These are phyloP conservation scores for Pseudorasbora parva DNA, from an alignment of 2,113 vertebrate species.

Conservation along the genomic window DNA sequence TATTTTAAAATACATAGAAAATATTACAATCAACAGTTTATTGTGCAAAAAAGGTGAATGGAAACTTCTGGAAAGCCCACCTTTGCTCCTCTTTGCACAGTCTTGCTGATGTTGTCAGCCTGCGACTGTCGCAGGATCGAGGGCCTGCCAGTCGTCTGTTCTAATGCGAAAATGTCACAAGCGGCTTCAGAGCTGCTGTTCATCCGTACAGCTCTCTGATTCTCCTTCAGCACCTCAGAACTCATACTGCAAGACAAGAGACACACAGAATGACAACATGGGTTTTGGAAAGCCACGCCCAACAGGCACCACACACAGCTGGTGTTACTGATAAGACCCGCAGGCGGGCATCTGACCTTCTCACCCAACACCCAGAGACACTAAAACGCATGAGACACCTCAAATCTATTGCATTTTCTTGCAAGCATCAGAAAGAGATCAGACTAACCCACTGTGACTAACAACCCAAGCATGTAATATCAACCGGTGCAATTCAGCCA, in stretches of 20 bases:
- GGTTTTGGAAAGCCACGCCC: slow-evolving; percentile 21
- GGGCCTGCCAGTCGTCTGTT: slow-evolving; percentile 80
- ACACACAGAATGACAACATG: slow-evolving; percentile 37
- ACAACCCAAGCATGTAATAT: slow-evolving; percentile 1
- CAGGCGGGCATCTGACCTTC: background rate
- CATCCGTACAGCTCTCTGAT: slow-evolving; percentile 64
- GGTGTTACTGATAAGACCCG: slow-evolving; percentile 67
- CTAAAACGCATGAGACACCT: background rate
- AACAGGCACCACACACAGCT: slow-evolving; percentile 51
- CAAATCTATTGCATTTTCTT: background rate
- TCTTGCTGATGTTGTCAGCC: slow-evolving; percentile 86
- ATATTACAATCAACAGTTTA: background rate
- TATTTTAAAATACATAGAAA: background rate
- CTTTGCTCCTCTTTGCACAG: slow-evolving; percentile 77
- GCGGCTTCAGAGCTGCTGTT: slow-evolving; percentile 65
- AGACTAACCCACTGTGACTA: background rate
- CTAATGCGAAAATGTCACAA: slow-evolving; percentile 77
- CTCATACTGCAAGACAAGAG: slow-evolving; percentile 84
- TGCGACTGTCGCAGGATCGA: slow-evolving; percentile 86
- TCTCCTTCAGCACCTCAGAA: slow-evolving; percentile 81
- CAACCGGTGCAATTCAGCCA: background rate
- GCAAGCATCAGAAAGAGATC: background rate
- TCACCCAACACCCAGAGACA: slow-evolving; percentile 13
- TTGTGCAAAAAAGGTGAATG: background rate
- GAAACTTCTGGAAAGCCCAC: slow-evolving; percentile 55